Conservation (phyloP, 1,140 invertebrate genomes). For the Drosophila pectinifera region DNA sequence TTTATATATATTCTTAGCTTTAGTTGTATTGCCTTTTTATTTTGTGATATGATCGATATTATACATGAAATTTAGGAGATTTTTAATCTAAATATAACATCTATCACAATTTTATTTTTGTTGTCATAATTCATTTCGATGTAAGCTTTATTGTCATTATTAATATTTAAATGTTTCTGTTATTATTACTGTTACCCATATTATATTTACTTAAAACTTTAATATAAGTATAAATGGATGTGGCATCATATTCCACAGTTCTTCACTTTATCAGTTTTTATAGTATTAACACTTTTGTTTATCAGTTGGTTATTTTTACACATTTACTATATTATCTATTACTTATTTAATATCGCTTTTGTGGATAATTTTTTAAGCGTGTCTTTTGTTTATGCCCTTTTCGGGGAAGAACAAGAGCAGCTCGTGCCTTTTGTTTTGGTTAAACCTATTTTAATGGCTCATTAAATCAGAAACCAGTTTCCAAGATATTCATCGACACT, state of each 20-base stretch:
- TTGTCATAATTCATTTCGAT: too few species aligned
- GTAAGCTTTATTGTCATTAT: too few species aligned
- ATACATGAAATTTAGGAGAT: background rate
- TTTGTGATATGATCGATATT: background rate
- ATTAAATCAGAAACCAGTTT: conserved; percentile 51
- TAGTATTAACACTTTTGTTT: background rate
- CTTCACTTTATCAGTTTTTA: background rate
- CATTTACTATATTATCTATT: too few species aligned
- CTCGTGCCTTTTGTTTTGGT: conserved; percentile 35
- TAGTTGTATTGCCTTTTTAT: background rate
- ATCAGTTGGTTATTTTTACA: background rate
- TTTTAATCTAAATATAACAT: background rate
- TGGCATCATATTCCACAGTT: too few species aligned
- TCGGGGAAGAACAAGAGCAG: conserved; percentile 20
- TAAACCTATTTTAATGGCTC: conserved; percentile 23
- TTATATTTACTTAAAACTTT: background rate
- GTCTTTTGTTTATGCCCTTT: background rate
- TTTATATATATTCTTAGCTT: too few species aligned
- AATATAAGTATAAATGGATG: background rate
- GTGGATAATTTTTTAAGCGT: background rate
- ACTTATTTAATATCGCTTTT: background rate
- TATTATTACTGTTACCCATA: too few species aligned
- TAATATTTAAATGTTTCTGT: background rate
- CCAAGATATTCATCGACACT: background rate
- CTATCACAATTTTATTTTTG: too few species aligned